These are phyloP conservation scores for Tarsius wallacei DNA, from an alignment of 2,797 vertebrate genomes.

Conservation along the genomic window DNA sequence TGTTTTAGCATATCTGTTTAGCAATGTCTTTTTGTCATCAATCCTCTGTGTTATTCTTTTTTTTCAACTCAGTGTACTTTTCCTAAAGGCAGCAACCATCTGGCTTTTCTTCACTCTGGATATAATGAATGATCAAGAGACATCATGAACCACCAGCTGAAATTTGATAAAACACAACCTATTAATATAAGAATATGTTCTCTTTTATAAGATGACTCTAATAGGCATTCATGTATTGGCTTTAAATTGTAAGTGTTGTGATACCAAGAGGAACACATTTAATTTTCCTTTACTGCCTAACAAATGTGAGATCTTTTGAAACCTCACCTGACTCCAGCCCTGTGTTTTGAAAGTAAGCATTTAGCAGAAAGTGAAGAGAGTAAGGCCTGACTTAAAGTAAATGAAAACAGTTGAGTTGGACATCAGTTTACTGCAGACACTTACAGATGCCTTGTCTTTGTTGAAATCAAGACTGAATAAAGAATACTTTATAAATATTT, in stretches of 20 bases:
- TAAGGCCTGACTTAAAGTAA: not conserved
- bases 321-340: not conserved
- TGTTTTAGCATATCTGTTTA: not conserved
- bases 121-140: not conserved
- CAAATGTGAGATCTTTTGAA: not conserved
- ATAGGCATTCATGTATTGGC: not conserved
- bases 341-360: not conserved
- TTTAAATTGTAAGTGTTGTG: not conserved
- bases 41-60: not conserved
- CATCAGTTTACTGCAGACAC: not conserved
- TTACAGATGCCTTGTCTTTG: conserved; percentile 2
- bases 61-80: not conserved
- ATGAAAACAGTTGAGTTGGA: conserved; percentile 26
- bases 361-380: not conserved
- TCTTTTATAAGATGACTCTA: not conserved
- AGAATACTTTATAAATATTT: conserved; percentile 35
- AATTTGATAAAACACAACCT: not conserved
- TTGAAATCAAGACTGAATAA: not conserved
- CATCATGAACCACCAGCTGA: not conserved
- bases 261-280: not conserved
- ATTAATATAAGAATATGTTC: not conserved
- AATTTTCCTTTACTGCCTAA: not conserved
- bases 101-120: too few species aligned
- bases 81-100: not conserved
- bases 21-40: not conserved